Evolutionary conservation across 2,888 invertebrate genomes (phyloP), one percentile per base, ranked within the genome.

Genomic region (Halictus quadricinctus): DNA sequence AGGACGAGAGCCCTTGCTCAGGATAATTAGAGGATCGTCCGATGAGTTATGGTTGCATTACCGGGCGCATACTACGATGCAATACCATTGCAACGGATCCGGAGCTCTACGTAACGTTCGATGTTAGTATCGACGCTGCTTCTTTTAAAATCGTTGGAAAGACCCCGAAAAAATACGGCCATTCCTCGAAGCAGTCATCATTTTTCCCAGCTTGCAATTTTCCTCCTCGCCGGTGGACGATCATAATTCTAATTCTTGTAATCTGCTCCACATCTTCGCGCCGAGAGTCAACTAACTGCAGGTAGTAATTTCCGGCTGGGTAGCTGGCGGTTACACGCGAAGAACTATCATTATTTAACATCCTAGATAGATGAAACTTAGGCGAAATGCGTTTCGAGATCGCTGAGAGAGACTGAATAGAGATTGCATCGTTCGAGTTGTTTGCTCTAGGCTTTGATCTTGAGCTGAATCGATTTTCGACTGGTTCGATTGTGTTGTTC

Each of bases 231-330:
- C 18, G 25, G 43, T 18, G 29, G 29, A 18, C 29, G 25, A 25
- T 41, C 48, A 21, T 15, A 81, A 72, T 50, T 46, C 66, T 21
- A 43, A 72, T 21, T 21, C 48, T n/a, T 18, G 50, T 82, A 46
- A 46, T 48, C 69, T 21, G 81, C 46, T 69, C 69, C 66, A 79
- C 77, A 46, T 5, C 43, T 21, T 79, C 73, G 21, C 74, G 69
- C 25, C 73, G 29, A 58, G 69, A 82, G 58, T 48, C 46, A n/a
- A 48, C 73, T 58, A 54, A 81, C 80, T 79, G 29, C 41, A 15
- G 60, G 15, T 43, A 43, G 72, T 46, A 46, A 72, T 72, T 72
- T 72, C 46, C 54, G 50, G 43, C 48, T 76, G 72, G n/a, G 46
- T 29, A 46, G 48, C 72, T 66, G 43, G 25, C 58, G 15, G 43